Percentiles rank a stretch among this genome's conserved stretches.
These are phyloP conservation scores for Sinosuthora webbiana DNA, from an alignment of 2,113 vertebrate genomes.

Conservation along the genomic window DNA sequence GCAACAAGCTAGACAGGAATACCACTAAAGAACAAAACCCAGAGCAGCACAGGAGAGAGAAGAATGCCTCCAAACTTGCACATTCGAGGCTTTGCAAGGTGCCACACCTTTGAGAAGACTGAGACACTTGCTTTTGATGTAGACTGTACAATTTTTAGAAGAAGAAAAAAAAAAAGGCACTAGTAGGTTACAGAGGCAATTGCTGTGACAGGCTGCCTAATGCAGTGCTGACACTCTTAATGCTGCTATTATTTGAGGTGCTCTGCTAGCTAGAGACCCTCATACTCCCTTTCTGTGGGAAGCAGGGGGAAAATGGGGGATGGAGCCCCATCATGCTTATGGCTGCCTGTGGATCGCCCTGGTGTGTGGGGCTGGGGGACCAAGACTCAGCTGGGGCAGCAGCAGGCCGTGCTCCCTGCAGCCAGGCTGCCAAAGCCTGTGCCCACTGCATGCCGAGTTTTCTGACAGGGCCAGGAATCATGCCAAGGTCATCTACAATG, in stretches of 20 bases:
- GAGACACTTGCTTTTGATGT: background rate
- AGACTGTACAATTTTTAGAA: background rate
- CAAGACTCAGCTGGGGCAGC: background rate
- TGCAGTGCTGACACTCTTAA: background rate
- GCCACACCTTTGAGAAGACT: background rate
- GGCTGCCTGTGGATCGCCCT: background rate
- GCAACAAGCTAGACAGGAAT: background rate
- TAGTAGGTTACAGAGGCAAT: background rate
- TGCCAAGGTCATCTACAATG: background rate
- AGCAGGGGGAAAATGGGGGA: rapidly evolving
- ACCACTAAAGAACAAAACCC: background rate
- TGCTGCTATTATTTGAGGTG: background rate
- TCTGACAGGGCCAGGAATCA: rapidly evolving
- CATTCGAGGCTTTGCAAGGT: background rate
- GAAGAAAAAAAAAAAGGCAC: background rate
- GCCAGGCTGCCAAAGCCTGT: background rate
- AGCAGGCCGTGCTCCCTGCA: rapidly evolving
- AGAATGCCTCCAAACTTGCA: background rate
- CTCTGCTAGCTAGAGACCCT: background rate
- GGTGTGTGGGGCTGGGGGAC: rapidly evolving
- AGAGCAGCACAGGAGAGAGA: background rate
- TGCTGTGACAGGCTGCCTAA: background rate
- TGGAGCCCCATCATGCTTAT: rapidly evolving
- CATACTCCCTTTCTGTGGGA: background rate
- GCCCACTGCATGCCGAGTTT: rapidly evolving